Conservation (phyloP, 2,888 invertebrate genomes). For the Rhingia rostrata region DNA sequence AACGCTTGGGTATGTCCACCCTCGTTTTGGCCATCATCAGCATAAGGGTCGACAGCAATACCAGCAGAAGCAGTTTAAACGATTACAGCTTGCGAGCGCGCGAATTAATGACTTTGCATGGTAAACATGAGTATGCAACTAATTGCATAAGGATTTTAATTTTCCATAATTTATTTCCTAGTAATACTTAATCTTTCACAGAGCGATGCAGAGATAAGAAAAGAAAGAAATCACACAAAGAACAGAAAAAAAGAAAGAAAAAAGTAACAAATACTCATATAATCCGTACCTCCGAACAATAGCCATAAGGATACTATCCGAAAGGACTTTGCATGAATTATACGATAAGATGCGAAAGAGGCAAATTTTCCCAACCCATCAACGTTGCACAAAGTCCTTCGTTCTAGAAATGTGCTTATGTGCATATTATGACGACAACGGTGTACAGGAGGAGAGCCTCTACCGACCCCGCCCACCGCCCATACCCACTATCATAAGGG, state of each 20-base stretch:
- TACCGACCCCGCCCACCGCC: background rate
- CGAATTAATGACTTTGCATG: constrained; percentile 71
- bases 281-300: constrained; percentile 67
- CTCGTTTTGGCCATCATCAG: background rate
- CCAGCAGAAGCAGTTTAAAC: constrained; percentile 7
- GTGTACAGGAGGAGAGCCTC: constrained; percentile 18
- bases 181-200: constrained; percentile 70
- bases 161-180: constrained; percentile 71
- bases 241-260: constrained; percentile 18
- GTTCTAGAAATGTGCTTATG: constrained; percentile 69
- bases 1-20: background rate
- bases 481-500: constrained; percentile 39
- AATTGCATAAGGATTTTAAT: constrained; percentile 69
- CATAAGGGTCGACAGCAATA: background rate
- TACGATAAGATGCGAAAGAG: constrained; percentile 68
- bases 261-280: constrained; percentile 59
- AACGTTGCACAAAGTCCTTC: constrained; percentile 59
- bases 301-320: constrained; percentile 61
- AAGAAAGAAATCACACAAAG: constrained; percentile 8
- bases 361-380: constrained; percentile 32
- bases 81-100: constrained; percentile 48
- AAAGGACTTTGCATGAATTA: constrained; percentile 74
- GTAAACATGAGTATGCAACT: constrained; percentile 72
- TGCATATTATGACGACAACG: constrained; percentile 67
- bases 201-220: constrained; percentile 67